phyloP scores from a whole-genome alignment of 1,140 invertebrate species.

The Platyscapa corneri region DNA sequence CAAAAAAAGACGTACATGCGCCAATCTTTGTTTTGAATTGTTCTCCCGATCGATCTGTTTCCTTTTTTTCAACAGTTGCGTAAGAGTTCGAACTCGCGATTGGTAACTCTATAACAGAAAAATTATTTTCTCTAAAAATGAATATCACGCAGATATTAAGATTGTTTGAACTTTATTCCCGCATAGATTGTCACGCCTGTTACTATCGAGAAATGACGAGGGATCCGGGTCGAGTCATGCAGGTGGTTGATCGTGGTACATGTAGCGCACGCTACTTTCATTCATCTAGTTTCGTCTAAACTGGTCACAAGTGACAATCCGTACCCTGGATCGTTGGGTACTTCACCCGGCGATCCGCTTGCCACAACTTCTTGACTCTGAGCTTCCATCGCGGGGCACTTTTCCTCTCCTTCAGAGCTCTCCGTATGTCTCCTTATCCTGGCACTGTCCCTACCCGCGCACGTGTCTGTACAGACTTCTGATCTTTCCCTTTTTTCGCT shows the following conservation, averaged over 20 bases:
- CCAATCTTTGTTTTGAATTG: slow-evolving; percentile 8
- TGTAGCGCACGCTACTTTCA: neutral
- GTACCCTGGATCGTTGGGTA: slow-evolving; percentile 93
- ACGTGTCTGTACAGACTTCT: neutral
- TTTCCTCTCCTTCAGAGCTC: neutral
- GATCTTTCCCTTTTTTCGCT: neutral
- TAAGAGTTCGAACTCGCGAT: neutral
- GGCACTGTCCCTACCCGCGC: neutral
- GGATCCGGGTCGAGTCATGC: neutral
- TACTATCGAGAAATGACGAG: too few species aligned
- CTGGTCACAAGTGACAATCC: neutral
- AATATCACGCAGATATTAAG: too few species aligned
- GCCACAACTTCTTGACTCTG: slow-evolving; percentile 83
- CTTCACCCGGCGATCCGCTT: slow-evolving; percentile 86
- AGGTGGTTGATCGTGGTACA: slow-evolving; percentile 6
- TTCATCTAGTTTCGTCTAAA: neutral
- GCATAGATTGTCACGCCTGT: too few species aligned
- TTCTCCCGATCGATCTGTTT: neutral
- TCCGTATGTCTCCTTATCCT: neutral
- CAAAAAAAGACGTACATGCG: neutral
- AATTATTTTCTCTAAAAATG: too few species aligned
- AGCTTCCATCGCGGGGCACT: slow-evolving; percentile 76
- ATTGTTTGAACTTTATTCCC: too few species aligned
- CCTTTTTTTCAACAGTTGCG: neutral
- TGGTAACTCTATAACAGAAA: neutral